These are phyloP conservation scores for Steatornis caripensis DNA, from an alignment of 2,113 vertebrate species.

Conservation along the genomic window DNA sequence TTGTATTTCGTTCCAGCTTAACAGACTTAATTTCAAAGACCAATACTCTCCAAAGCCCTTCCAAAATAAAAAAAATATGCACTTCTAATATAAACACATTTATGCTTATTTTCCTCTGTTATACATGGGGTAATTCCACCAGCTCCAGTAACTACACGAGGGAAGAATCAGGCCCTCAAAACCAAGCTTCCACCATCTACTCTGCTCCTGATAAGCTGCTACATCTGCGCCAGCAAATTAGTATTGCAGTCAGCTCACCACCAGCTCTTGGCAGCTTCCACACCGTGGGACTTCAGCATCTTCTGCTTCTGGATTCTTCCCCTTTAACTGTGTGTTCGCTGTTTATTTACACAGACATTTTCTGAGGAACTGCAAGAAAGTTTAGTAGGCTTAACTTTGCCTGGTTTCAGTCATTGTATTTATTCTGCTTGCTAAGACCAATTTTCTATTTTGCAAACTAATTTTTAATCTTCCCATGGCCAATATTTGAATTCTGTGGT, in stretches of 20 bases:
- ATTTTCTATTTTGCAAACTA: neutral
- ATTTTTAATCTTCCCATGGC: neutral
- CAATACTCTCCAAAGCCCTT: neutral
- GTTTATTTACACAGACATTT: neutral
- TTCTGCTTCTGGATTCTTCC: neutral
- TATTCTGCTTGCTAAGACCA: neutral
- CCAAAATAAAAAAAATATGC: neutral
- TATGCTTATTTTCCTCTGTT: neutral
- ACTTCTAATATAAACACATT: neutral
- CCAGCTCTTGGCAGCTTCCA: neutral
- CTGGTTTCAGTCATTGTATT: neutral
- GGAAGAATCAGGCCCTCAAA: neutral
- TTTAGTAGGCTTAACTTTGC: neutral
- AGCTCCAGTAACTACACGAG: neutral
- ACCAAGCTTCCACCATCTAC: neutral
- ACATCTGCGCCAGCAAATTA: neutral
- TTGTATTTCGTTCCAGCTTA: neutral
- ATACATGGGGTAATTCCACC: neutral
- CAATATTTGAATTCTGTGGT: neutral
- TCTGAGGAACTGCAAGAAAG: neutral
- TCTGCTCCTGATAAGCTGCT: neutral
- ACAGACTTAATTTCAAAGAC: neutral
- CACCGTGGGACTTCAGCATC: neutral
- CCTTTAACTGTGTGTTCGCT: neutral
- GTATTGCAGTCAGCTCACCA: neutral